Conservation (phyloP, 2,797 vertebrate species). For the Lindbergichthys nudifrons region DNA sequence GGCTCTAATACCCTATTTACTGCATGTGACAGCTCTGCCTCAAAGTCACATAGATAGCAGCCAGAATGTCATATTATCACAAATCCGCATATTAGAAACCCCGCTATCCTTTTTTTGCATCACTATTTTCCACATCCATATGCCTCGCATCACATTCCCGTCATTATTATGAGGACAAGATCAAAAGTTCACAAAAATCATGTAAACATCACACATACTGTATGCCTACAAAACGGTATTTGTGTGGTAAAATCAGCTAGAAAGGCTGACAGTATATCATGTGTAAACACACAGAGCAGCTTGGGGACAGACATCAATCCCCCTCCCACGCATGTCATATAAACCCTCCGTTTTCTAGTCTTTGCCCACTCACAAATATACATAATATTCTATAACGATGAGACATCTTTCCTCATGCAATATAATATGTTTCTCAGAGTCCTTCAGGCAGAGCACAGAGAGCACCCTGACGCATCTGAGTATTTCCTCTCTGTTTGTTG, state of each 20-base stretch:
- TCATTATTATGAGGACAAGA: slow-evolving; percentile 37
- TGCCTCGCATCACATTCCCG: slow-evolving; percentile 12
- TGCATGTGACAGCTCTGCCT: slow-evolving; percentile 55
- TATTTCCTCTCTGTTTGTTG: too few species aligned
- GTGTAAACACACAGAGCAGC: slow-evolving; percentile 40
- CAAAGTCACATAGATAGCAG: slow-evolving; percentile 52
- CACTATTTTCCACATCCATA: slow-evolving; percentile 39
- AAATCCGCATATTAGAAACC: slow-evolving; percentile 71
- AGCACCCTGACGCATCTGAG: too few species aligned
- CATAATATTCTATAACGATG: slow-evolving; percentile 18
- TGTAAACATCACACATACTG: slow-evolving; percentile 7
- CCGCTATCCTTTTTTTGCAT: slow-evolving; percentile 45
- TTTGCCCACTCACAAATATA: slow-evolving; percentile 19
- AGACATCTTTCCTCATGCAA: neutral
- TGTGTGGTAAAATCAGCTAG: slow-evolving; percentile 15
- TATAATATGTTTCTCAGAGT: too few species aligned
- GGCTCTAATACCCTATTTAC: slow-evolving; percentile 64
- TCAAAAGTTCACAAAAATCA: slow-evolving; percentile 32
- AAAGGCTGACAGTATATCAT: slow-evolving; percentile 5
- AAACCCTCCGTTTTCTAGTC: slow-evolving; percentile 24
- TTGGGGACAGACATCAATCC: slow-evolving; percentile 59
- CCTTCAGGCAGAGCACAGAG: too few species aligned
- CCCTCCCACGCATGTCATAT: slow-evolving; percentile 32
- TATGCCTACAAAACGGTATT: slow-evolving; percentile 35
- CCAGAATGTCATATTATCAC: slow-evolving; percentile 55